Evolutionary conservation across 1,140 invertebrate species (phyloP).

Genomic region (Drosophila sturtevanti): DNA sequence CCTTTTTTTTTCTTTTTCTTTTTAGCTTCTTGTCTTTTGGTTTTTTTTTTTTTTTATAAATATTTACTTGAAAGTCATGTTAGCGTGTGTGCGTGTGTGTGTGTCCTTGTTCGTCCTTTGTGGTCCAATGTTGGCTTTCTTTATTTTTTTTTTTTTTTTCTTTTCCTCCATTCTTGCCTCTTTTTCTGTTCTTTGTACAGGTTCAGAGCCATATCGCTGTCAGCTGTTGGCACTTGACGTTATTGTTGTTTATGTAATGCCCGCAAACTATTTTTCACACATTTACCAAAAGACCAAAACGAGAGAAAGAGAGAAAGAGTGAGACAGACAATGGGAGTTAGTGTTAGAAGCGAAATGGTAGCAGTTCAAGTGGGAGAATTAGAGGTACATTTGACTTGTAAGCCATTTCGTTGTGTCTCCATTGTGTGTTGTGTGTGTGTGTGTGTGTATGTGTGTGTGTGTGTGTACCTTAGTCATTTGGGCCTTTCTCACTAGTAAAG

Average conservation of each 20-base stretch:
- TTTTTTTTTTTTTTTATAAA: constrained; percentile 55
- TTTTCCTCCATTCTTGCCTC: no score
- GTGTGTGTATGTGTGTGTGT: constrained; percentile 9
- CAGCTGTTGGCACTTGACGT: constrained; percentile 41
- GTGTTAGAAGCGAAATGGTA: background rate
- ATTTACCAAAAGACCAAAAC: constrained; percentile 36
- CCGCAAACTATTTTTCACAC: constrained; percentile 60
- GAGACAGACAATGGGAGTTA: background rate
- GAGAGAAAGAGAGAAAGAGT: background rate
- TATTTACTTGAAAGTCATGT: constrained; percentile 66
- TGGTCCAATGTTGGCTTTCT: constrained; percentile 11
- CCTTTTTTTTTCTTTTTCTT: constrained; percentile 11
- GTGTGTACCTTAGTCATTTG: constrained; percentile 36
- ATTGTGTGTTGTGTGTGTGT: constrained; percentile 17
- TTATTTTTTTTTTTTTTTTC: background rate
- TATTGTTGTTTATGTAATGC: constrained; percentile 53
- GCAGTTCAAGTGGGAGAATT: constrained; percentile 2
- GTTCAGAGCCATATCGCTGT: constrained; percentile 44
- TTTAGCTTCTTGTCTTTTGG: constrained; percentile 12
- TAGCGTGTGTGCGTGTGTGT: constrained; percentile 39
- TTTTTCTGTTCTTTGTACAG: no score
- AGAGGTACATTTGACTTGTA: constrained; percentile 20
- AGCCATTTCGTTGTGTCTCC: constrained; percentile 41
- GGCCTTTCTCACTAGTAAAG: constrained; percentile 17
- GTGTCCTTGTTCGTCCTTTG: constrained; percentile 29